Conservation (phyloP, 2,888 invertebrate species). For the Trachelus troglodyta region DNA sequence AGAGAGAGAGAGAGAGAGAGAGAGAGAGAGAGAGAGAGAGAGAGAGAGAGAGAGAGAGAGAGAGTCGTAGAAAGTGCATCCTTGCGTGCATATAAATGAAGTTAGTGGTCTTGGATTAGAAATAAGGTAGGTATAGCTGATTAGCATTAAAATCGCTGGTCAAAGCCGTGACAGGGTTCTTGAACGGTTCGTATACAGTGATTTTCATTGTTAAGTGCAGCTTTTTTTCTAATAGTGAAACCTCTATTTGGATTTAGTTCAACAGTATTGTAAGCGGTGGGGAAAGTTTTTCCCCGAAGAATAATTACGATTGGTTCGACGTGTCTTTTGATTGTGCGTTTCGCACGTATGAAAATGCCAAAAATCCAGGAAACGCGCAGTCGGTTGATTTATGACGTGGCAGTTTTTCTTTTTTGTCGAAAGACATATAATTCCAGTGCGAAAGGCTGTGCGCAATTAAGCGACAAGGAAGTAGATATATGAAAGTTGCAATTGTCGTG, state of each 20-base stretch:
- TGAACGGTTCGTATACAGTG: background rate
- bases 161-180: background rate
- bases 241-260: background rate
- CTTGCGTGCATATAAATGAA: slow-evolving; percentile 36
- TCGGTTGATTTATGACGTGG: background rate
- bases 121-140: background rate
- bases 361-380: background rate
- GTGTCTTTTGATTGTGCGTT: background rate
- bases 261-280: background rate
- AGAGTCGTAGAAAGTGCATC: slow-evolving; percentile 37
- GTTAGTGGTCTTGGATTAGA: slow-evolving; percentile 1
- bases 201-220: background rate
- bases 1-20: slow-evolving; percentile 9
- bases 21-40: slow-evolving; percentile 15
- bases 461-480: background rate
- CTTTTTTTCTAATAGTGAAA: background rate
- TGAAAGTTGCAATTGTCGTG: background rate
- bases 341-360: background rate
- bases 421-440: background rate
- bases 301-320: background rate
- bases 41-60: slow-evolving; percentile 5
- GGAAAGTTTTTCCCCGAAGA: background rate
- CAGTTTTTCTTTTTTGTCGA: too few relatives aligned
- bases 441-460: background rate
- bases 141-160: background rate